A percentile compares a stretch with the other conserved stretches of the same genome.
Evolutionary conservation across 1,140 invertebrate species (phyloP).

Genomic region (Adoxophyes honmai): DNA sequence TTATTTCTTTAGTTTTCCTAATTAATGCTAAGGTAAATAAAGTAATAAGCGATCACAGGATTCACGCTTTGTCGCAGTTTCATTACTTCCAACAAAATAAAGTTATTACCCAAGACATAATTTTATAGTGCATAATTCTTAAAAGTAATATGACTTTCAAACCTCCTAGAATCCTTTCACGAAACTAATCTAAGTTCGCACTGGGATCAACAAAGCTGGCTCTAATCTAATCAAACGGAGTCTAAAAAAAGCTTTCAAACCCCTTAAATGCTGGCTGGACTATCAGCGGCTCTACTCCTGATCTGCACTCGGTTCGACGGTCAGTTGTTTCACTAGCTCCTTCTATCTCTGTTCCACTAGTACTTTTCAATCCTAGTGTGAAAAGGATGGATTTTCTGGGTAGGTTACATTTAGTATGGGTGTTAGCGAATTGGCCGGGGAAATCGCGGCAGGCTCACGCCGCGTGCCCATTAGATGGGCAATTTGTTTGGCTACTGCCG

Average conservation of each 20-base stretch:
- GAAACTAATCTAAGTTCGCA: constrained; percentile 14
- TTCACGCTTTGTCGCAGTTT: too few species aligned
- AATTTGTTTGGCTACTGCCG: constrained; percentile 41
- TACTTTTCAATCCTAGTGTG: too few species aligned
- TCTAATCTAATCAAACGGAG: constrained; percentile 4
- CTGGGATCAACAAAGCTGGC: neutral
- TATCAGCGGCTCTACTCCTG: constrained; percentile 1
- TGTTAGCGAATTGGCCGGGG: neutral
- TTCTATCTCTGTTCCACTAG: neutral
- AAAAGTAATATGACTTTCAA: neutral
- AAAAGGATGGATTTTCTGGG: neutral
- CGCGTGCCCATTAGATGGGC: constrained; percentile 36
- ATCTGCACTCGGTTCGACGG: neutral
- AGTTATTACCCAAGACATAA: neutral
- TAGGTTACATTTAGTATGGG: neutral
- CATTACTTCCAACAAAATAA: too few species aligned
- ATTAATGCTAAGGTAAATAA: too few species aligned
- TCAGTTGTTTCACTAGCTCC: neutral
- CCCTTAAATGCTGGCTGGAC: neutral
- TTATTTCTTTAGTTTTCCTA: too few species aligned
- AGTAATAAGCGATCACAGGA: too few species aligned
- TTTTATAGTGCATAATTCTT: neutral
- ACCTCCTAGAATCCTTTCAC: neutral
- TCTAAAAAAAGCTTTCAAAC: neutral
- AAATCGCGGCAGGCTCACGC: constrained; percentile 23